Percentiles rank a stretch among this genome's conserved stretches.
These are phyloP conservation scores for Drosophila siamana DNA, from an alignment of 2,888 invertebrate genomes.

Conservation along the genomic window DNA sequence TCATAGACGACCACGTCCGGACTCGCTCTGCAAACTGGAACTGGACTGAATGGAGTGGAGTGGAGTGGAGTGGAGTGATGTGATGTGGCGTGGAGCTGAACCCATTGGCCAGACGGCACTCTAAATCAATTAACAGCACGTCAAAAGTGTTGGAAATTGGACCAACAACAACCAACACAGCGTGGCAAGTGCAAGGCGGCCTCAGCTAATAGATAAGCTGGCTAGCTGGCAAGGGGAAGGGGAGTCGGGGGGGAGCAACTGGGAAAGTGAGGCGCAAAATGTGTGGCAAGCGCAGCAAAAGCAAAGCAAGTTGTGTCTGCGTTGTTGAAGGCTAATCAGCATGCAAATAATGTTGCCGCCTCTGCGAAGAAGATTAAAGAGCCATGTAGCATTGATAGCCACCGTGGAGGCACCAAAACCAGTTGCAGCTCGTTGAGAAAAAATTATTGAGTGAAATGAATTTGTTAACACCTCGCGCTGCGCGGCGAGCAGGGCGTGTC, in stretches of 20 bases:
- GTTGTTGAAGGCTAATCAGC: constrained; percentile 75
- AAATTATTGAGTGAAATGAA: constrained; percentile 77
- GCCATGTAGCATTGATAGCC: constrained; percentile 71
- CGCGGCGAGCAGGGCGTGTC: constrained; percentile 57
- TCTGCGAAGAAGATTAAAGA: constrained; percentile 69
- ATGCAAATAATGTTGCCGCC: constrained; percentile 82
- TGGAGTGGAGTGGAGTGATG: background rate
- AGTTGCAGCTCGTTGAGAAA: constrained; percentile 70
- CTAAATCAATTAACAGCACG: constrained; percentile 81
- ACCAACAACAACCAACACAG: constrained; percentile 62
- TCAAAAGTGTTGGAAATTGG: constrained; percentile 82
- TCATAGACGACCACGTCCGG: constrained; percentile 60
- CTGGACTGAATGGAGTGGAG: constrained; percentile 11
- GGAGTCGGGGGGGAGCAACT: constrained; percentile 2
- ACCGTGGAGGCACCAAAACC: constrained; percentile 57
- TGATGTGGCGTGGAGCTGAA: constrained; percentile 8
- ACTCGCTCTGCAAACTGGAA: constrained; percentile 6
- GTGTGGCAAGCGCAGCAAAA: constrained; percentile 46
- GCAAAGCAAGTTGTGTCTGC: constrained; percentile 51
- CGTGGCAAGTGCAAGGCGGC: constrained; percentile 42
- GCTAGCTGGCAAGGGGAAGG: constrained; percentile 17
- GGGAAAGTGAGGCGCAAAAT: constrained; percentile 48
- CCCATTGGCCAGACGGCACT: constrained; percentile 63
- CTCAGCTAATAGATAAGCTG: constrained; percentile 56
- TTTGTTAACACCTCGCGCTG: constrained; percentile 79